phyloP scores from a whole-genome alignment of 2,113 vertebrate genomes.

The Cairina moschata region DNA sequence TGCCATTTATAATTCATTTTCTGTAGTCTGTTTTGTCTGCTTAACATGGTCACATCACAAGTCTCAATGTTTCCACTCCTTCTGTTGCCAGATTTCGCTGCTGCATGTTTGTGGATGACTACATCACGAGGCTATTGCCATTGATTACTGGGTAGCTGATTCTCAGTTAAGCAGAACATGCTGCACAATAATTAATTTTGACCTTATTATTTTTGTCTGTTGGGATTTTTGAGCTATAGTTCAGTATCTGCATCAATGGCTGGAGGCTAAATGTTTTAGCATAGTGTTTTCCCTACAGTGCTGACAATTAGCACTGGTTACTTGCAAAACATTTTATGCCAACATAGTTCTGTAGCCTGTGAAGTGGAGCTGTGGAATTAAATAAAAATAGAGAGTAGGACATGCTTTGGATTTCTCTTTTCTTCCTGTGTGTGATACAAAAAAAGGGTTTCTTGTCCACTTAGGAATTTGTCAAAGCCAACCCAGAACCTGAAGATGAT shows the following conservation, averaged over 20 bases:
- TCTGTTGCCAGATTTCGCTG: not conserved
- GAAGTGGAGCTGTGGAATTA: not conserved
- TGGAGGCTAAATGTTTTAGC: not conserved
- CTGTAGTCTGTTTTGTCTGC: not conserved
- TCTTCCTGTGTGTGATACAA: not conserved
- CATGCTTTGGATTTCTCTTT: not conserved
- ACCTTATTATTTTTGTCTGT: conserved; percentile 35
- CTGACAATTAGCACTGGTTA: not conserved
- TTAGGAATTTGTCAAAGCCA: not conserved
- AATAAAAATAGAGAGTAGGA: not conserved
- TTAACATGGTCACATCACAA: not conserved
- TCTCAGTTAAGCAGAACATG: conserved; percentile 23
- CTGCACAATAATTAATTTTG: conserved; percentile 47
- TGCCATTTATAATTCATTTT: not conserved
- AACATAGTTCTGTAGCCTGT: not conserved
- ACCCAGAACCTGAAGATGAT: not conserved
- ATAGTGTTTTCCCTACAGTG: not conserved
- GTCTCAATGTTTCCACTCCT: not conserved
- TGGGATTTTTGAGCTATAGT: not conserved
- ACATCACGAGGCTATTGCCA: not conserved
- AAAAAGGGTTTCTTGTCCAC: not conserved
- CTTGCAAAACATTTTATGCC: not conserved
- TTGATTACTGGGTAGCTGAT: conserved; percentile 15
- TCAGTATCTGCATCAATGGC: not conserved
- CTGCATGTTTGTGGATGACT: conserved; percentile 16